Percentiles rank a stretch among this genome's conserved stretches.
Evolutionary conservation across 2,797 vertebrate species (phyloP).

Genomic region (Morelia viridis): DNA sequence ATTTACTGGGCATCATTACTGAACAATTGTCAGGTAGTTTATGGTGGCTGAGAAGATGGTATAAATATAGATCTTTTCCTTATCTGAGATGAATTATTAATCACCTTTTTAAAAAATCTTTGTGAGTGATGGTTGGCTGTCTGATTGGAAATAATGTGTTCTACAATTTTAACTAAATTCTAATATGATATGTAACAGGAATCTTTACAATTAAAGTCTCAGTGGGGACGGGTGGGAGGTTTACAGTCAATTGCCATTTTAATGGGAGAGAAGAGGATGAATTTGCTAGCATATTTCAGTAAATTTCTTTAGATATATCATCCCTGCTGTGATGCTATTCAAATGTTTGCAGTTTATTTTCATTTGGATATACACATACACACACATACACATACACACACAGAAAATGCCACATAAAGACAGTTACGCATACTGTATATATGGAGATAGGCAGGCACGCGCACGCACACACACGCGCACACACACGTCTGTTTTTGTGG

Average conservation of each 20-base stretch:
- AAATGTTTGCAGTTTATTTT: conserved; percentile 84
- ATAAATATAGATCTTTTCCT: conserved; percentile 94
- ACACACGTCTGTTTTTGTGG: conserved; percentile 63
- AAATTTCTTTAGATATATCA: conserved; percentile 81
- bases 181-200: conserved; percentile 84
- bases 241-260: conserved; percentile 81
- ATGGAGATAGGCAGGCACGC: not conserved
- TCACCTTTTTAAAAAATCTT: conserved; percentile 87
- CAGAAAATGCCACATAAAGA: not conserved
- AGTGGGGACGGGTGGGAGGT: conserved; percentile 79
- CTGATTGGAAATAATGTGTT: conserved; percentile 88
- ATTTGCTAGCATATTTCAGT: conserved; percentile 78
- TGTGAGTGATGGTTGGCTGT: conserved; percentile 83
- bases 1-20: conserved; percentile 99
- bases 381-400: not conserved
- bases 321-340: conserved; percentile 82
- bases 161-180: conserved; percentile 85
- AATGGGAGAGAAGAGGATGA: conserved; percentile 81
- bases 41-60: conserved; percentile 90
- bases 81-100: conserved; percentile 93
- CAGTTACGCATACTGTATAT: not conserved
- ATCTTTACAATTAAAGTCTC: conserved; percentile 87
- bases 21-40: conserved; percentile 99
- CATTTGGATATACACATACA: conserved; percentile 55
- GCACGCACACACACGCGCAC: too few species aligned